Conservation (phyloP, 2,888 invertebrate genomes). For the Orthonychiurus folsomi region DNA sequence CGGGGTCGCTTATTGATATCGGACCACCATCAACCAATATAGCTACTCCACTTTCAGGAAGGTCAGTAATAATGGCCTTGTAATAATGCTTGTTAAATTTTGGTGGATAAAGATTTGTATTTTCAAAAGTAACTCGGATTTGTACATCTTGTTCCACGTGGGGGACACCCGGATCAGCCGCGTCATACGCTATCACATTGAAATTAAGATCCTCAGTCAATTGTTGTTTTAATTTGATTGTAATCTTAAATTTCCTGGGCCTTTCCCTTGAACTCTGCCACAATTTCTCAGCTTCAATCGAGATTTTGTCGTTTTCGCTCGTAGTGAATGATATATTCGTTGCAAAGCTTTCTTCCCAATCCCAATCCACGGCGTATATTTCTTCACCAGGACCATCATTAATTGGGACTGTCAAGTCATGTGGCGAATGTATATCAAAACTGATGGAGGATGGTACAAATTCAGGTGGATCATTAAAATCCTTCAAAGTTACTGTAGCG, state of each 20-base stretch:
- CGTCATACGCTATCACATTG: not conserved
- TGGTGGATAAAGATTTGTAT: not conserved
- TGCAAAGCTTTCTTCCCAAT: not conserved
- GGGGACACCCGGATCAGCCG: not conserved
- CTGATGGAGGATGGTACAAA: not conserved
- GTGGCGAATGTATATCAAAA: not conserved
- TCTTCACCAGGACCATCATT: not conserved
- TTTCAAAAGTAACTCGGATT: not conserved
- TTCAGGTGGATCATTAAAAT: not conserved
- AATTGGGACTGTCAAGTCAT: not conserved
- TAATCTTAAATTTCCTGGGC: not conserved
- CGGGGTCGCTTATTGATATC: not conserved
- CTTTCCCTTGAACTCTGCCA: not conserved
- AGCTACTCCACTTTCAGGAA: not conserved
- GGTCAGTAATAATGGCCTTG: not conserved
- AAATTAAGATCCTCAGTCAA: not conserved
- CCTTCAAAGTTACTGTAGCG: not conserved
- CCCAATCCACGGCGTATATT: not conserved
- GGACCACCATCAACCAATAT: not conserved
- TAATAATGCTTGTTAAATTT: not conserved
- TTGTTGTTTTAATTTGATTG: not conserved
- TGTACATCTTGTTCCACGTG: not conserved
- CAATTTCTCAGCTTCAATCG: not conserved
- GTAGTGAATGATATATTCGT: not conserved
- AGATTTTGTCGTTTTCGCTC: too few species aligned